phyloP scores from a whole-genome alignment of 1,140 invertebrate genomes.

The Pissodes strobi region DNA sequence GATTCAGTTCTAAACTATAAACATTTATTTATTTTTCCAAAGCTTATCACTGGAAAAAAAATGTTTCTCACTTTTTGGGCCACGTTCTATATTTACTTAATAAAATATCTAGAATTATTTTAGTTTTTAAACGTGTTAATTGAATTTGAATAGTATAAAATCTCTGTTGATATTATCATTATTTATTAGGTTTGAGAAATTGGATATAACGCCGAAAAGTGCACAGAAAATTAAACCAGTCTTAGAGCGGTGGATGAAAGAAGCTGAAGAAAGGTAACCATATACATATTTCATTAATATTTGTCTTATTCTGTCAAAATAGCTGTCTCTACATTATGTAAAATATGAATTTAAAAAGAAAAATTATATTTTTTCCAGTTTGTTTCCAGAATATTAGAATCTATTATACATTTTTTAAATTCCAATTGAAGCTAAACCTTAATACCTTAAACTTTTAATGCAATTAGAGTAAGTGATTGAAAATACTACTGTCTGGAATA shows the following conservation, averaged over 20 bases:
- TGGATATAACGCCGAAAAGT: slow-evolving; percentile 99
- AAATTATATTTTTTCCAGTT: not conserved
- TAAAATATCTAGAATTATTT: no score
- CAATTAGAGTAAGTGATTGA: no score
- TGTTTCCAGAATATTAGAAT: no score
- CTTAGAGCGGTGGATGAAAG: slow-evolving; percentile 96
- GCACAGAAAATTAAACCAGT: slow-evolving; percentile 99
- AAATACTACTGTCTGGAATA: slow-evolving; percentile 2
- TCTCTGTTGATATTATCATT: slow-evolving; percentile 38
- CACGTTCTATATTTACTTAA: no score
- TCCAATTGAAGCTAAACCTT: no score
- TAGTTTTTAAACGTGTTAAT: no score
- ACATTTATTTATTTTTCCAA: no score
- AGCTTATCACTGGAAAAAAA: no score
- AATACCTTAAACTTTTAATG: no score
- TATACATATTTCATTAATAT: not conserved
- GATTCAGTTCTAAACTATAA: no score
- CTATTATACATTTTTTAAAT: no score
- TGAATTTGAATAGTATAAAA: not conserved
- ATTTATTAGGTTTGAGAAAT: slow-evolving; percentile 94
- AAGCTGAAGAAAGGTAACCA: slow-evolving; percentile 89
- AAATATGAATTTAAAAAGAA: not conserved
- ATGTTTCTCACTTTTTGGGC: no score
- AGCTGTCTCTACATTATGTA: not conserved
- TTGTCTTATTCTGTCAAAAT: not conserved